Evolutionary conservation across 1,140 invertebrate species (phyloP).

Genomic region (Halesus radiatus): DNA sequence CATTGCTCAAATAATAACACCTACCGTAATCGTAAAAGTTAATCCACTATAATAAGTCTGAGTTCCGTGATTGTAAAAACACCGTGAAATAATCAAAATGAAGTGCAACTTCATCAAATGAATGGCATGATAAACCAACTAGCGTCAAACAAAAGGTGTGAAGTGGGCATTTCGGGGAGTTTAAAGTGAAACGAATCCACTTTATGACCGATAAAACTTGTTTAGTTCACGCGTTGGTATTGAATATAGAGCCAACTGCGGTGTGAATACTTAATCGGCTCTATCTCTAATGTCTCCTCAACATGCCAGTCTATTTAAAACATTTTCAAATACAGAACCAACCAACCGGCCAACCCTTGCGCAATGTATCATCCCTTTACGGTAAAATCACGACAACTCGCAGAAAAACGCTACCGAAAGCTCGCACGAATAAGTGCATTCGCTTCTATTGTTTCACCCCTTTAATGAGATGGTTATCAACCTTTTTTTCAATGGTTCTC

Average conservation of each 20-base stretch:
- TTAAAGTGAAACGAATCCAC: slow-evolving; percentile 30
- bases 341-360: not conserved
- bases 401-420: not conserved
- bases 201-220: slow-evolving; percentile 23
- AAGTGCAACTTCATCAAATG: slow-evolving; percentile 12
- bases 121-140: not conserved
- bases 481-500: no score
- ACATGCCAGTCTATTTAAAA: slow-evolving; percentile 43
- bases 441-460: no score
- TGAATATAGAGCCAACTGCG: slow-evolving; percentile 3
- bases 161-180: slow-evolving; percentile 17
- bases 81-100: not conserved
- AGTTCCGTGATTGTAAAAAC: no score
- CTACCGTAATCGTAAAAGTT: no score
- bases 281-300: slow-evolving; percentile 40
- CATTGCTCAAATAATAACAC: no score
- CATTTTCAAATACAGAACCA: not conserved
- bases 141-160: slow-evolving; percentile 26
- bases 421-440: no score
- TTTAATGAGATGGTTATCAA: no score
- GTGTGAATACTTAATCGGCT: slow-evolving; percentile 43
- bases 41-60: no score
- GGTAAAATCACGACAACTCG: not conserved
- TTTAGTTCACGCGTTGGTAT: slow-evolving; percentile 12
- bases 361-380: not conserved